Conservation (phyloP, 2,797 vertebrate genomes). For the Basileuterus tristriatus region DNA sequence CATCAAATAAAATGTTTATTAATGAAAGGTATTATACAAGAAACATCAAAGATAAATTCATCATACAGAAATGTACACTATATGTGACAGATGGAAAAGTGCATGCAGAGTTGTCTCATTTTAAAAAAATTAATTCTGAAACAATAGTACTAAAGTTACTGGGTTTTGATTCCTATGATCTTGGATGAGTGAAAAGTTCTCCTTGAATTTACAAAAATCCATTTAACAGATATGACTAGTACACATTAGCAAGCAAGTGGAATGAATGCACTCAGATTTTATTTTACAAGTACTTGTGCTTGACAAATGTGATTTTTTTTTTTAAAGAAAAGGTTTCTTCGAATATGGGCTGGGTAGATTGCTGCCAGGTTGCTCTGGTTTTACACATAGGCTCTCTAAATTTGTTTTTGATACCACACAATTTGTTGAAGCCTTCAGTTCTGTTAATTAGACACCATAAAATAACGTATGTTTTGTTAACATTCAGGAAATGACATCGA, state of each 20-base stretch:
- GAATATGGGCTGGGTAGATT: conserved; percentile 72
- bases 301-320: conserved; percentile 75
- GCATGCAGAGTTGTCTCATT: conserved; percentile 91
- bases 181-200: conserved; percentile 78
- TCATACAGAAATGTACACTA: conserved; percentile 91
- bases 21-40: conserved; percentile 87
- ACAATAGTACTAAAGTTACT: conserved; percentile 78
- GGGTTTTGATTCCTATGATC: conserved; percentile 77
- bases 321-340: conserved; percentile 68
- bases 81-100: conserved; percentile 87
- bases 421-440: conserved; percentile 73
- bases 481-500: conserved; percentile 87
- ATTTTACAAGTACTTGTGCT: conserved; percentile 82
- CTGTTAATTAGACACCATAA: conserved; percentile 75
- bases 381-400: conserved; percentile 80
- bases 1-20: conserved; percentile 83
- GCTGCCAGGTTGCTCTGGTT: conserved; percentile 82
- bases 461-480: conserved; percentile 79
- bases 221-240: conserved; percentile 83
- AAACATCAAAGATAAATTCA: conserved; percentile 89
- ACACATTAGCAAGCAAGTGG: conserved; percentile 87
- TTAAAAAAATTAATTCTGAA: conserved; percentile 80
- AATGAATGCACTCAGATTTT: conserved; percentile 75
- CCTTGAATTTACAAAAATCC: conserved; percentile 87
- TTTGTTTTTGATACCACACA: conserved; percentile 80